These are phyloP conservation scores for Cynopterus brachyotis DNA, from an alignment of 2,113 vertebrate species.

Conservation along the genomic window DNA sequence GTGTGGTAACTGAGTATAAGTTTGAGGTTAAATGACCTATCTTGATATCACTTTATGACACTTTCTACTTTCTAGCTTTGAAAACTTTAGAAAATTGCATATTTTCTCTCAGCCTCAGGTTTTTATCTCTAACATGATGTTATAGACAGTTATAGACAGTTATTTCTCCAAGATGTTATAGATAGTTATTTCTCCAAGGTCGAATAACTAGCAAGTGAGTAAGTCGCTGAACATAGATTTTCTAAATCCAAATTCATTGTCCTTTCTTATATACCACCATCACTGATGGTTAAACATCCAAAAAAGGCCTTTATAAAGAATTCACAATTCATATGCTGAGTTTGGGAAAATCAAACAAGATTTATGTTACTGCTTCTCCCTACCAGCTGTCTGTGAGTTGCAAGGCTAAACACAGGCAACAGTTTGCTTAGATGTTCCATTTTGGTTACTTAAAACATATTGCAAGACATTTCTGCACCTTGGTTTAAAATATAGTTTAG, in stretches of 20 bases:
- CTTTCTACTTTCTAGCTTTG: not conserved
- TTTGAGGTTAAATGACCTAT: not conserved
- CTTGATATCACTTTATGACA: not conserved
- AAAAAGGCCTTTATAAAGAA: slow-evolving; percentile 13
- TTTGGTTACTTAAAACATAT: slow-evolving; percentile 71
- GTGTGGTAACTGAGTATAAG: not conserved
- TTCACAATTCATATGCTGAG: not conserved
- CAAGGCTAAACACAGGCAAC: slow-evolving; percentile 60
- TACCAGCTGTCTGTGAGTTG: slow-evolving; percentile 73
- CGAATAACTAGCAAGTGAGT: not conserved
- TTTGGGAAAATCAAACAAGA: slow-evolving; percentile 38
- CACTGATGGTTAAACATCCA: not conserved
- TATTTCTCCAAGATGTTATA: not conserved
- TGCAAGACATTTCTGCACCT: slow-evolving; percentile 58
- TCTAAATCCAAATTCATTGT: not conserved
- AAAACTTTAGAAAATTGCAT: not conserved
- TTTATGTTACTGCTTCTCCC: slow-evolving; percentile 61
- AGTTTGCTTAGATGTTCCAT: slow-evolving; percentile 62
- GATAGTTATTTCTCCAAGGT: not conserved
- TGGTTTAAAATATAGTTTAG: slow-evolving; percentile 47
- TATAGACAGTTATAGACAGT: not conserved
- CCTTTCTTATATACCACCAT: not conserved
- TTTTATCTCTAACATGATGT: not conserved
- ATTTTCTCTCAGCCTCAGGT: not conserved
- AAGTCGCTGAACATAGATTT: not conserved